Percentiles rank a stretch among this genome's conserved stretches.
These are phyloP conservation scores for Athrips mouffetella DNA, from an alignment of 2,888 invertebrate species.

Conservation along the genomic window DNA sequence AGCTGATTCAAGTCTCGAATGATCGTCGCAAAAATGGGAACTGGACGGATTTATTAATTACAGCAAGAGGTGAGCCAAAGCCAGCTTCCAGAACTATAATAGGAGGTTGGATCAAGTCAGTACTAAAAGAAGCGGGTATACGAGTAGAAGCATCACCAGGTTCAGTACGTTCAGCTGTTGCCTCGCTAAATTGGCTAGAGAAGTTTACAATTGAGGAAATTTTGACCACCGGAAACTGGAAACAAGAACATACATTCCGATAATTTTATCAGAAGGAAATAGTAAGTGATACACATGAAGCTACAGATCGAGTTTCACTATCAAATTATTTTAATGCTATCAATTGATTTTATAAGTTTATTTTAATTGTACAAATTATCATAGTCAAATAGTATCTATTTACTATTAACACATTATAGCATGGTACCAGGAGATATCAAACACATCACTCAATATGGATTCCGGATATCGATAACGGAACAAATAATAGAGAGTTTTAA, in stretches of 20 bases:
- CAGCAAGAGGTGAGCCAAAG: slow-evolving; percentile 6
- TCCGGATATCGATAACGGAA: too few relatives aligned
- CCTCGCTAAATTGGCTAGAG: slow-evolving; percentile 19
- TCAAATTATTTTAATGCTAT: too few relatives aligned
- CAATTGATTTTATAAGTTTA: background rate
- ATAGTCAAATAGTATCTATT: background rate
- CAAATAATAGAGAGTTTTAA: too few relatives aligned
- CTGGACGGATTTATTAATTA: slow-evolving; percentile 8
- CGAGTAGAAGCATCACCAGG: slow-evolving; percentile 15
- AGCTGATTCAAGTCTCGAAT: background rate
- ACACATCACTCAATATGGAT: too few relatives aligned
- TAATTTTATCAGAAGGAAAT: slow-evolving; percentile 29
- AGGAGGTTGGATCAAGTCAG: slow-evolving; percentile 13
- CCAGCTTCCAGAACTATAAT: slow-evolving; percentile 14
- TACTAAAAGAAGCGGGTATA: slow-evolving; percentile 13
- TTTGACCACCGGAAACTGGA: slow-evolving; percentile 17
- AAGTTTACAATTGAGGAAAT: slow-evolving; percentile 21
- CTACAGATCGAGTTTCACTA: too few relatives aligned
- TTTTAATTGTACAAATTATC: background rate
- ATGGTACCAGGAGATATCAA: too few relatives aligned
- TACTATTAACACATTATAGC: too few relatives aligned
- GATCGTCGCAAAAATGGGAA: background rate
- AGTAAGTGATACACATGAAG: background rate
- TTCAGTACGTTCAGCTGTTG: slow-evolving; percentile 17
- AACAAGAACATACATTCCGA: slow-evolving; percentile 14